Conservation (phyloP, 2,888 invertebrate genomes). For the Leptinotarsa haldemani region DNA sequence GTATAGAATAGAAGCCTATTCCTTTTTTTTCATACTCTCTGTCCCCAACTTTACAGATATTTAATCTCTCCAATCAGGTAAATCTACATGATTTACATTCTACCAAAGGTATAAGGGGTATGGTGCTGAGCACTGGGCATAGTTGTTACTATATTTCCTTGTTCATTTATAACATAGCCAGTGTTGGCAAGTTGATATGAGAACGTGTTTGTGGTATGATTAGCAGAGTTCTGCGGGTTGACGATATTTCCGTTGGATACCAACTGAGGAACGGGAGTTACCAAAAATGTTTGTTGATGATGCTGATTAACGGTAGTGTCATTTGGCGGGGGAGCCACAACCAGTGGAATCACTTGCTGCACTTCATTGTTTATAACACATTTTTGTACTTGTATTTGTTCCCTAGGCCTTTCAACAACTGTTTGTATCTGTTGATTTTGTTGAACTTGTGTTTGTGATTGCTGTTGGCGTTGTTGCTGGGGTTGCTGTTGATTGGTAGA, state of each 20-base stretch:
- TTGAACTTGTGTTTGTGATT: slow-evolving; percentile 56
- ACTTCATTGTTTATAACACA: slow-evolving; percentile 70
- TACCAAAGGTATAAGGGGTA: slow-evolving; percentile 64
- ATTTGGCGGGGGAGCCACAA: slow-evolving; percentile 68
- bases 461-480: slow-evolving; percentile 65
- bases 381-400: slow-evolving; percentile 67
- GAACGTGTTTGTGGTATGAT: slow-evolving; percentile 62
- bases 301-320: slow-evolving; percentile 62
- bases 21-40: neutral
- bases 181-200: slow-evolving; percentile 65
- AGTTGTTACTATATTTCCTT: slow-evolving; percentile 65
- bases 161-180: slow-evolving; percentile 66
- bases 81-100: slow-evolving; percentile 57
- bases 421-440: slow-evolving; percentile 66
- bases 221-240: slow-evolving; percentile 59
- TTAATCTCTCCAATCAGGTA: neutral
- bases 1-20: neutral
- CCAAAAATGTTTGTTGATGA: slow-evolving; percentile 74
- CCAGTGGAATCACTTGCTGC: slow-evolving; percentile 74
- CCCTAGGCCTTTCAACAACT: slow-evolving; percentile 67
- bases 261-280: slow-evolving; percentile 75
- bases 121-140: slow-evolving; percentile 65
- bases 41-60: neutral
- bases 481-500: slow-evolving; percentile 58
- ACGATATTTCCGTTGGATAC: slow-evolving; percentile 67